Evolutionary conservation across 2,113 vertebrate genomes (phyloP).

Genomic region (Saguinus imperator): DNA sequence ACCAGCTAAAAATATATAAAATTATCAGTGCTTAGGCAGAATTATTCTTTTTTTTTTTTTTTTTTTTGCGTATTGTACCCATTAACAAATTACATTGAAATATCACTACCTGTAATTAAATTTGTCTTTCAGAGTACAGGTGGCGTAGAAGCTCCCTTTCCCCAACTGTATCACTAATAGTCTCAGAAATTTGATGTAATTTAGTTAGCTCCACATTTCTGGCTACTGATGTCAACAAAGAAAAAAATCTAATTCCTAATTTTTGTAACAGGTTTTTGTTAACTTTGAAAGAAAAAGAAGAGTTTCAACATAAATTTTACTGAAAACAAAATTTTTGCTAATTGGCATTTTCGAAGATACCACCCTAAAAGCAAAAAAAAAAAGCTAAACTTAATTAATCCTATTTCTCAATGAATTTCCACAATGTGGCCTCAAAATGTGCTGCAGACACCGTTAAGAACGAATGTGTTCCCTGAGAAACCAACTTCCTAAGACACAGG

Average conservation of each 20-base stretch:
- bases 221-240: constrained; percentile 57
- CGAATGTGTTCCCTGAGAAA: neutral
- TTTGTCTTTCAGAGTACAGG: constrained; percentile 79
- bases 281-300: neutral
- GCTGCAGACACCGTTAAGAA: neutral
- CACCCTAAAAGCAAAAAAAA: neutral
- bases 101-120: constrained; percentile 82
- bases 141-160: constrained; percentile 66
- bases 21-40: constrained; percentile 72
- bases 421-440: neutral
- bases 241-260: constrained; percentile 55
- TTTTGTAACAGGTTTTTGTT: neutral
- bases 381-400: neutral
- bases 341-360: neutral
- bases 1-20: constrained; percentile 78
- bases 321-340: neutral
- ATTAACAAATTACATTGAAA: constrained; percentile 83
- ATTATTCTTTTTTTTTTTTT: constrained; percentile 49
- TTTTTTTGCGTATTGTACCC: constrained; percentile 60
- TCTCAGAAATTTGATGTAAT: constrained; percentile 74
- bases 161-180: constrained; percentile 49
- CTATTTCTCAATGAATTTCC: neutral
- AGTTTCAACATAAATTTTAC: neutral
- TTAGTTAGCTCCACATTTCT: constrained; percentile 71
- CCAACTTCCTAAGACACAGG: neutral